A percentile compares a stretch with the other conserved stretches of the same genome.
Conservation (phyloP, 2,113 vertebrate species). For the Struthidea cinerea region DNA sequence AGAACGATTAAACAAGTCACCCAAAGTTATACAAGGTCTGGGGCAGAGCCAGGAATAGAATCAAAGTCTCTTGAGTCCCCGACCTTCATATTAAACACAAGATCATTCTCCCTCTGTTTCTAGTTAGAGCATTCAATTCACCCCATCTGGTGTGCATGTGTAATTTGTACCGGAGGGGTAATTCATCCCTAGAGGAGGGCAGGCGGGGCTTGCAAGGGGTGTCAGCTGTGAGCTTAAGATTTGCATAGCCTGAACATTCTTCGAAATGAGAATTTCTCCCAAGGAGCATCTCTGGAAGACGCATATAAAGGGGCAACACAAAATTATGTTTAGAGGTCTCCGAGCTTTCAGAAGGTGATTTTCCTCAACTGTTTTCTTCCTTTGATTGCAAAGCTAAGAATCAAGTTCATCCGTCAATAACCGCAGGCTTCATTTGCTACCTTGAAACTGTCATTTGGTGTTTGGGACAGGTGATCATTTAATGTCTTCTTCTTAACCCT, state of each 20-base stretch:
- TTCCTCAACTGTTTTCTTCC: not conserved
- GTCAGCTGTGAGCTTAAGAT: constrained; percentile 47
- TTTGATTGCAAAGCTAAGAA: not conserved
- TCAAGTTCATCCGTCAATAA: not conserved
- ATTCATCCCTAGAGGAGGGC: constrained; percentile 55
- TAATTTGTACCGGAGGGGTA: constrained; percentile 60
- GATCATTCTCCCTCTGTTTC: constrained; percentile 59
- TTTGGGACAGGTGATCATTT: constrained; percentile 32
- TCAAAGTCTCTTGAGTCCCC: constrained; percentile 53
- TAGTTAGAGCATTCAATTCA: constrained; percentile 47
- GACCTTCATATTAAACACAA: constrained; percentile 64
- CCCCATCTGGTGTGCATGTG: constrained; percentile 59
- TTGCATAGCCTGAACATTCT: constrained; percentile 39
- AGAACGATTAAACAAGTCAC: constrained; percentile 62
- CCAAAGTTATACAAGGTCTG: constrained; percentile 66
- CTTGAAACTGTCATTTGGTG: constrained; percentile 18
- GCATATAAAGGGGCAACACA: not conserved
- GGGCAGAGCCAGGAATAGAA: constrained; percentile 58
- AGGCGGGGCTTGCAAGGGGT: constrained; percentile 17
- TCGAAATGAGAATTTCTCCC: constrained; percentile 3
- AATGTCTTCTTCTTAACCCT: not conserved
- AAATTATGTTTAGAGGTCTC: not conserved
- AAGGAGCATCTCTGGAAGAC: constrained; percentile 16
- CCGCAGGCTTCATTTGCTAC: not conserved
- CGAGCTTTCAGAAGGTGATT: not conserved